phyloP scores from a whole-genome alignment of 2,888 invertebrate genomes.

The Xanthia togata region DNA sequence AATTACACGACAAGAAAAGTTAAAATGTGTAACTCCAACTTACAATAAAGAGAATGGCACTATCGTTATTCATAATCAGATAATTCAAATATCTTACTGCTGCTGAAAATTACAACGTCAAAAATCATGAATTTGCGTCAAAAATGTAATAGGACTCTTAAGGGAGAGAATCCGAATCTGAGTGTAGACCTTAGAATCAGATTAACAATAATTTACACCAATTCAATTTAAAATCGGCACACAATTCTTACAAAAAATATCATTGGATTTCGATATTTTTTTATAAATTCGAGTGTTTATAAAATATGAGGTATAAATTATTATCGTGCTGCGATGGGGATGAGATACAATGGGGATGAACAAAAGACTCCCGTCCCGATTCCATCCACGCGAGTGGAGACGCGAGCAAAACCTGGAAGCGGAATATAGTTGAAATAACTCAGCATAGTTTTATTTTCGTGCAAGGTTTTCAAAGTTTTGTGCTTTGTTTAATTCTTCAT shows the following conservation, averaged over 20 bases:
- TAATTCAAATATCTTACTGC: too few relatives aligned
- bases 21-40: too few relatives aligned
- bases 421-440: conserved; percentile 43
- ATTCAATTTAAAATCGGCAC: background rate
- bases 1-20: too few relatives aligned
- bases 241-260: conserved; percentile 5
- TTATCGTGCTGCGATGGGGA: conserved; percentile 43
- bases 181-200: background rate
- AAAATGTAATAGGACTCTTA: too few relatives aligned
- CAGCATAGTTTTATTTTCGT: conserved; percentile 50
- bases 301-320: conserved; percentile 55
- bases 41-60: too few relatives aligned
- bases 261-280: conserved; percentile 29
- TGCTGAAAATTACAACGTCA: too few relatives aligned
- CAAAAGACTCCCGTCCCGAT: conserved; percentile 52
- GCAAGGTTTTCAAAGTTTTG: conserved; percentile 18
- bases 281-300: conserved; percentile 39
- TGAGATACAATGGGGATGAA: conserved; percentile 54
- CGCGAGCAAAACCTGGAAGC: conserved; percentile 45
- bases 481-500: conserved; percentile 17
- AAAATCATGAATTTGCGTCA: too few relatives aligned
- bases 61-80: too few relatives aligned
- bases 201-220: background rate
- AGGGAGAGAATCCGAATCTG: too few relatives aligned
- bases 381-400: conserved; percentile 53